phyloP scores from a whole-genome alignment of 2,113 vertebrate species.

The Columbina picui region DNA sequence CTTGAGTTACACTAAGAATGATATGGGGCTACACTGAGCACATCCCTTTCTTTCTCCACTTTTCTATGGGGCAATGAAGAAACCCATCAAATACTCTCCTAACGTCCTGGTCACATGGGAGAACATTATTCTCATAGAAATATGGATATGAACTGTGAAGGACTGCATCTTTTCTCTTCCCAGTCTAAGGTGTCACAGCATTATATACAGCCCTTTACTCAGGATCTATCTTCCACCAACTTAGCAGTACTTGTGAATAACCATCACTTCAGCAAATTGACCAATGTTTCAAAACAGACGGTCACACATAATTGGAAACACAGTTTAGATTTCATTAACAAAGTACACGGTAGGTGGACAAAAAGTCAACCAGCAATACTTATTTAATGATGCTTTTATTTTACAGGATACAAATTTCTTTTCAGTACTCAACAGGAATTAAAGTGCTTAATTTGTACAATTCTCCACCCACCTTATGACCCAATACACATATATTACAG shows the following conservation, averaged over 20 bases:
- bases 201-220: background rate
- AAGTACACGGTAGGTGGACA: background rate
- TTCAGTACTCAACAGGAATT: constrained; percentile 78
- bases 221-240: background rate
- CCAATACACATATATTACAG: constrained; percentile 85
- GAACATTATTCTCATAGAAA: background rate
- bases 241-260: background rate
- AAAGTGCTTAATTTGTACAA: constrained; percentile 82
- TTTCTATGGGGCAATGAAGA: accelerated
- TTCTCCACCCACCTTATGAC: constrained; percentile 56
- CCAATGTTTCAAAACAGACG: background rate
- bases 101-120: accelerated
- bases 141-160: background rate
- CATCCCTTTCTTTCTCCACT: background rate
- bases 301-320: background rate
- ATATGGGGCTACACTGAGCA: accelerated
- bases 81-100: background rate
- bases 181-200: background rate
- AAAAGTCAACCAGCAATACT: background rate
- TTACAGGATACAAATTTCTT: constrained; percentile 81
- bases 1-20: background rate
- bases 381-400: constrained; percentile 78
- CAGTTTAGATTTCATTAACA: background rate
- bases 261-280: background rate
- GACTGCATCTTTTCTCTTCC: background rate